Conservation (phyloP, 2,797 vertebrate species). For the Leptoclinus maculatus region DNA sequence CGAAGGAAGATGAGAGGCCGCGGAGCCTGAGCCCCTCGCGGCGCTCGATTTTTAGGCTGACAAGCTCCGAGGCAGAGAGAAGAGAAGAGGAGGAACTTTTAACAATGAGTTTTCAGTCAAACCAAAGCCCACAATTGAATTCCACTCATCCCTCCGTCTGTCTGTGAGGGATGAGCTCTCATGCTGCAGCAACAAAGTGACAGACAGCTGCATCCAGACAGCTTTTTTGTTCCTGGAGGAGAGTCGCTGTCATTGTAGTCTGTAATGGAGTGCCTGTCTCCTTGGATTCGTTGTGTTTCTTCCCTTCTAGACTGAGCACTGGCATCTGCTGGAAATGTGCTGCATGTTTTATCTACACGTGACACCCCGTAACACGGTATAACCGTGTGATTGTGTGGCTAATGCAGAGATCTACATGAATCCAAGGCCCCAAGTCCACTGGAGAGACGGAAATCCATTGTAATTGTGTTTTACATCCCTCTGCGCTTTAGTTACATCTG, state of each 20-base stretch:
- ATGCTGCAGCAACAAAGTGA: slow-evolving; percentile 36
- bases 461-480: slow-evolving; percentile 61
- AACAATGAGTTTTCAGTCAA: slow-evolving; percentile 52
- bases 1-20: slow-evolving; percentile 55
- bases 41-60: slow-evolving; percentile 30
- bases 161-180: slow-evolving; percentile 46
- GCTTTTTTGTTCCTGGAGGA: slow-evolving; percentile 49
- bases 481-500: slow-evolving; percentile 43
- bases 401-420: slow-evolving; percentile 9
- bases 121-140: slow-evolving; percentile 52
- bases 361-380: background rate
- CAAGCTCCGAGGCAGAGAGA: slow-evolving; percentile 10
- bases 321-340: slow-evolving; percentile 17
- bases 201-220: slow-evolving; percentile 23
- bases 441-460: slow-evolving; percentile 27
- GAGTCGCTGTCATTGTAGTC: slow-evolving; percentile 29
- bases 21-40: slow-evolving; percentile 39
- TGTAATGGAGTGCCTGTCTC: slow-evolving; percentile 38
- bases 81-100: slow-evolving; percentile 53
- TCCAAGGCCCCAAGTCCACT: slow-evolving; percentile 15
- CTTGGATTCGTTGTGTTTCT: slow-evolving; percentile 15
- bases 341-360: background rate
- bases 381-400: slow-evolving; percentile 11
- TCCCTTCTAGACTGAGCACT: background rate
- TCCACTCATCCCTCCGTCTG: slow-evolving; percentile 34